Evolutionary conservation across 2,888 invertebrate species (phyloP).

Genomic region (Noctuana brunneofusca): DNA sequence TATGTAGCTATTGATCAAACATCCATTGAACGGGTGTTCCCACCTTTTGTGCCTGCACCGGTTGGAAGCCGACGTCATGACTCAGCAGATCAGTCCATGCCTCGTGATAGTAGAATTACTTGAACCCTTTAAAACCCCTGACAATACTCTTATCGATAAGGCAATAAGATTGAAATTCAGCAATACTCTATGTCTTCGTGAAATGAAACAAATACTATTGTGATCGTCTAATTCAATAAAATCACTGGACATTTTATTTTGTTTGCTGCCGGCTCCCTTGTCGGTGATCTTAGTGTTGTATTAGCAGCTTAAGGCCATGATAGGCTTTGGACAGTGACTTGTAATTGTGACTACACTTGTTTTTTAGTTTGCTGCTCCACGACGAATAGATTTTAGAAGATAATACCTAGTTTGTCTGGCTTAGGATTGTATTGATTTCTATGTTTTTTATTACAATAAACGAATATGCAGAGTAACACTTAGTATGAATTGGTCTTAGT

Average conservation of each 20-base stretch:
- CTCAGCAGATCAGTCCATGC: constrained; percentile 56
- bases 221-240: constrained; percentile 82
- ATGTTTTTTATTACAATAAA: no score
- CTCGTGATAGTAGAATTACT: constrained; percentile 47
- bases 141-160: background rate
- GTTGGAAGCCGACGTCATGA: constrained; percentile 68
- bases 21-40: constrained; percentile 78
- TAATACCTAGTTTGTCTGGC: constrained; percentile 12
- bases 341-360: constrained; percentile 41
- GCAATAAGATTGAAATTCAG: constrained; percentile 10
- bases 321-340: constrained; percentile 60
- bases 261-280: constrained; percentile 72
- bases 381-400: constrained; percentile 6
- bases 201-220: constrained; percentile 55
- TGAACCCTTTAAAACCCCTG: constrained; percentile 7
- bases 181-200: background rate
- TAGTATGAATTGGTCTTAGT: no score
- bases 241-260: constrained; percentile 80
- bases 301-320: constrained; percentile 68
- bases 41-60: constrained; percentile 69
- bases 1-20: constrained; percentile 76
- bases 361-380: constrained; percentile 39
- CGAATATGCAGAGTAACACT: no score
- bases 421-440: background rate
- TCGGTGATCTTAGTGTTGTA: constrained; percentile 65